A percentile compares a stretch with the other conserved stretches of the same genome.
Conservation (phyloP, 2,797 vertebrate genomes). For the Petrocephalus sullivani region DNA sequence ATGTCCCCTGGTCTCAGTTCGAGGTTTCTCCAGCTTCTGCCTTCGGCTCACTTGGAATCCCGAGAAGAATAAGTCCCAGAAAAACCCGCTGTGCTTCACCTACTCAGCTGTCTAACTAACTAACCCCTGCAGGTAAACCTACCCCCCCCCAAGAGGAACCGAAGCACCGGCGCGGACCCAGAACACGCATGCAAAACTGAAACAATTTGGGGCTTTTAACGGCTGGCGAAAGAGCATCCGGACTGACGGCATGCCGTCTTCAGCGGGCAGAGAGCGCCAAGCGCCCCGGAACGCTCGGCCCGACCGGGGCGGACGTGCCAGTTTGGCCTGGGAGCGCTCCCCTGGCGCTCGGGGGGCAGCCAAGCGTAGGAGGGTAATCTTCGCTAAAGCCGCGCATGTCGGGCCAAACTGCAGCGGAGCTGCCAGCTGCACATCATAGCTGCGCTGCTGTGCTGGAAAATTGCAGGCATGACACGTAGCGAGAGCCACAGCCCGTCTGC, state of each 20-base stretch:
- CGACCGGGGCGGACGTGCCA: not conserved
- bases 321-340: conserved; percentile 15
- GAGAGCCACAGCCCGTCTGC: not conserved
- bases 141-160: not conserved
- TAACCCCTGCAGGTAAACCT: not conserved
- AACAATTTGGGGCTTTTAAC: not conserved
- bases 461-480: not conserved
- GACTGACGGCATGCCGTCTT: not conserved
- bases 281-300: not conserved
- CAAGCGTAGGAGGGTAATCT: conserved; percentile 56
- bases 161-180: not conserved
- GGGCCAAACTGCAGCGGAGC: conserved; percentile 37
- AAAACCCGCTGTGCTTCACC: not conserved
- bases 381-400: conserved; percentile 53
- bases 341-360: conserved; percentile 32
- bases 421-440: not conserved
- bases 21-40: not conserved
- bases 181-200: not conserved
- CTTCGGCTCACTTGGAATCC: not conserved
- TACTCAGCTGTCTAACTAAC: not conserved
- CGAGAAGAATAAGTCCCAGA: not conserved
- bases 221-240: not conserved
- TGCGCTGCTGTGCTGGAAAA: not conserved
- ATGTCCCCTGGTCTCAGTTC: not conserved
- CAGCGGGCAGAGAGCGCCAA: not conserved